phyloP scores from a whole-genome alignment of 2,888 invertebrate genomes.

The Biston stratarius region DNA sequence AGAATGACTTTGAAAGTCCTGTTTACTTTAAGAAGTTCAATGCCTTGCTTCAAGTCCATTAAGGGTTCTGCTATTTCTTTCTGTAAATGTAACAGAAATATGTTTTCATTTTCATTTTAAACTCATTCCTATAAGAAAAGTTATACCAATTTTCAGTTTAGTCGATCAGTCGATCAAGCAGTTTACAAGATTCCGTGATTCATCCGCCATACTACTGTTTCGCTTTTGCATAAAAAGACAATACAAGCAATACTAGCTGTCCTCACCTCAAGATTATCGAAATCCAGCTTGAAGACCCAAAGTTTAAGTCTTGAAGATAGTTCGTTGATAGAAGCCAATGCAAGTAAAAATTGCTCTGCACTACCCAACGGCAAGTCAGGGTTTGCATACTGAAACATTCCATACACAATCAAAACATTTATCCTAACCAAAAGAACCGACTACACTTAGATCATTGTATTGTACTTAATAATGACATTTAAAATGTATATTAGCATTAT shows the following conservation, averaged over 20 bases:
- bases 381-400: constrained; percentile 88
- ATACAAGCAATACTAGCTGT: neutral
- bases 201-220: too few species aligned
- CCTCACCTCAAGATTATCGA: constrained; percentile 96
- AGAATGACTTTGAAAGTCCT: constrained; percentile 98
- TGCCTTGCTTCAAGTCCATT: constrained; percentile 99
- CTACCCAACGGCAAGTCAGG: constrained; percentile 96
- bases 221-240: neutral
- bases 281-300: constrained; percentile 99
- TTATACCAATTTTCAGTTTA: too few species aligned
- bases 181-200: too few species aligned
- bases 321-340: constrained; percentile 97
- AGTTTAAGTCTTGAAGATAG: constrained; percentile 96
- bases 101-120: neutral
- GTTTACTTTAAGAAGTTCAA: constrained; percentile 95
- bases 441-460: neutral
- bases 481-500: too few species aligned
- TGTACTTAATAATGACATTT: too few species aligned
- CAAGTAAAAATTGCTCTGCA: constrained; percentile 99
- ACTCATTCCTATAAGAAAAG: neutral
- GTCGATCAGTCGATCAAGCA: neutral
- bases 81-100: constrained; percentile 58
- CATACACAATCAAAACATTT: neutral
- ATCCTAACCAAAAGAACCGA: neutral
- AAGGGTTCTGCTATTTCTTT: constrained; percentile 99